Percentiles rank a stretch among this genome's conserved stretches.
These are phyloP conservation scores for Ibidorhyncha struthersii DNA, from an alignment of 2,113 vertebrate species.

Conservation along the genomic window DNA sequence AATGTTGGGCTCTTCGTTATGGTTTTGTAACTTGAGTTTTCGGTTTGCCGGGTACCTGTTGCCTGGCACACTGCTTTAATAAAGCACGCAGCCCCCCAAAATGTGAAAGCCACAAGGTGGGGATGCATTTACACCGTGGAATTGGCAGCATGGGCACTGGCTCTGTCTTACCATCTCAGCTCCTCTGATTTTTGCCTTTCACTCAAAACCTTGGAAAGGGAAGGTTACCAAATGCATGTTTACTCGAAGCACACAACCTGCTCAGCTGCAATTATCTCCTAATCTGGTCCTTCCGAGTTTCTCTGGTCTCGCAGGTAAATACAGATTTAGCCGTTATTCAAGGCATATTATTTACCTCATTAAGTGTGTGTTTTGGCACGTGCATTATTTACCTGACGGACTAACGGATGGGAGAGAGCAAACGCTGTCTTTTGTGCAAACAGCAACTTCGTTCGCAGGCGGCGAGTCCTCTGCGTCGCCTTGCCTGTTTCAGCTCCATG, in stretches of 20 bases:
- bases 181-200: constrained; percentile 22
- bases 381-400: constrained; percentile 79
- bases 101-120: not conserved
- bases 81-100: not conserved
- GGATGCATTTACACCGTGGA: not conserved
- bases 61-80: not conserved
- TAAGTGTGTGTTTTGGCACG: constrained; percentile 82
- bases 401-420: constrained; percentile 75
- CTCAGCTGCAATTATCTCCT: constrained; percentile 77
- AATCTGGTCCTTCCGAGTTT: constrained; percentile 78
- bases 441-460: constrained; percentile 12
- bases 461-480: accelerated
- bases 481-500: accelerated
- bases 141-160: not conserved
- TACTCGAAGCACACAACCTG: constrained; percentile 75
- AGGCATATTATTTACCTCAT: constrained; percentile 82
- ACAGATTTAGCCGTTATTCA: constrained; percentile 76
- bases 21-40: not conserved
- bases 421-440: constrained; percentile 76
- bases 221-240: constrained; percentile 74
- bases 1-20: not conserved
- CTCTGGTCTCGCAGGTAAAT: constrained; percentile 81
- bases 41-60: not conserved
- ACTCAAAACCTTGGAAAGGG: constrained; percentile 27
- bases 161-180: not conserved